These are phyloP conservation scores for Eristalis tenax DNA, from an alignment of 2,888 invertebrate genomes.

Conservation along the genomic window DNA sequence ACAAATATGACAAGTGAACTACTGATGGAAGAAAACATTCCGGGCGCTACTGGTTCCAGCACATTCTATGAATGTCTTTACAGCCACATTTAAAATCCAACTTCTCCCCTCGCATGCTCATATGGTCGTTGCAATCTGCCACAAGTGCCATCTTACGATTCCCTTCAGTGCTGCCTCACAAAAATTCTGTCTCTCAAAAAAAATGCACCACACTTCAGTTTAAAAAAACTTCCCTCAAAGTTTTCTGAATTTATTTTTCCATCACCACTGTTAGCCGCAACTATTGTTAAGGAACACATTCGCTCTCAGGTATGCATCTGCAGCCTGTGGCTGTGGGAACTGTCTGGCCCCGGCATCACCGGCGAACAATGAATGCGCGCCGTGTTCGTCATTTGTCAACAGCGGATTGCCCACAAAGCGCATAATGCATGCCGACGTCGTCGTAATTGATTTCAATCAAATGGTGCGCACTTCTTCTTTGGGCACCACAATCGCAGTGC, in stretches of 20 bases:
- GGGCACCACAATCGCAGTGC: background rate
- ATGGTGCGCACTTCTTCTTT: conserved; percentile 18
- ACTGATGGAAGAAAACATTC: no score
- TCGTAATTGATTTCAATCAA: conserved; percentile 62
- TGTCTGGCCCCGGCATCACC: conserved; percentile 26
- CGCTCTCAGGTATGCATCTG: conserved; percentile 16
- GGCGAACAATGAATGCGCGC: conserved; percentile 38
- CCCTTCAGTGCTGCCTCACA: no score
- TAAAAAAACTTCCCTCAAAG: no score
- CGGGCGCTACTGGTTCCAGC: no score
- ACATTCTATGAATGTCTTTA: no score
- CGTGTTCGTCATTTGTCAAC: conserved; percentile 47
- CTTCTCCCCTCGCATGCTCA: no score
- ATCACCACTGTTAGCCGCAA: background rate
- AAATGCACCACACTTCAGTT: no score
- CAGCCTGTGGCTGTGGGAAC: conserved; percentile 36
- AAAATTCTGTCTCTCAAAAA: no score
- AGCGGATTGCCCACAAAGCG: conserved; percentile 15
- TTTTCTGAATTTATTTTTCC: background rate
- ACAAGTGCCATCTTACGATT: no score
- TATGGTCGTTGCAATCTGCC: no score
- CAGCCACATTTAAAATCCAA: no score
- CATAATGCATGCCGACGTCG: conserved; percentile 38
- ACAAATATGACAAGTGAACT: no score
- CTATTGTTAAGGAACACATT: conserved; percentile 6